A percentile compares a stretch with the other conserved stretches of the same genome.
Evolutionary conservation across 2,888 invertebrate species (phyloP).

Genomic region (Melolontha melolontha): DNA sequence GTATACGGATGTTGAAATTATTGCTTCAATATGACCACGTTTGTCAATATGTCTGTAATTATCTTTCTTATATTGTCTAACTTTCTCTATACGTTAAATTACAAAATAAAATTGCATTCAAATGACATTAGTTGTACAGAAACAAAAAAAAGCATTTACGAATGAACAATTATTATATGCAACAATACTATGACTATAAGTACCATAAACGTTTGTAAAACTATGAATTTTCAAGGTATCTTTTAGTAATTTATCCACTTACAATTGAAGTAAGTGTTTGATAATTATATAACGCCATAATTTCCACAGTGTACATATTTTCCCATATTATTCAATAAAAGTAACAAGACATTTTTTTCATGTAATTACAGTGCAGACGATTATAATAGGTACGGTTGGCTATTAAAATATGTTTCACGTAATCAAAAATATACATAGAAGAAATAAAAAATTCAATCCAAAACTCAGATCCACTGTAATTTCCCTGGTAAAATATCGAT

Average conservation of each 20-base stretch:
- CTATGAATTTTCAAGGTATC: neutral
- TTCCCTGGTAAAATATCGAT: constrained; percentile 1
- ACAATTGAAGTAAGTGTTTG: constrained; percentile 1
- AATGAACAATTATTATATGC: no score
- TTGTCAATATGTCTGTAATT: no score
- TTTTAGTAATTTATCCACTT: constrained; percentile 19
- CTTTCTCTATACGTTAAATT: no score
- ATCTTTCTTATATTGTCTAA: no score
- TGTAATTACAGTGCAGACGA: constrained; percentile 19
- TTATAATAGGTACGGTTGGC: neutral
- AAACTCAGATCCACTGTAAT: constrained; percentile 1
- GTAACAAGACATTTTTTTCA: neutral
- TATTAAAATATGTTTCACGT: constrained; percentile 30
- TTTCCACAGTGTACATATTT: constrained; percentile 1
- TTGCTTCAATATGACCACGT: no score
- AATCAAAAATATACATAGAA: neutral
- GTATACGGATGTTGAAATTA: no score
- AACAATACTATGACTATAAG: no score
- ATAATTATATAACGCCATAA: constrained; percentile 1
- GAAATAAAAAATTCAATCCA: neutral
- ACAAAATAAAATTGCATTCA: no score
- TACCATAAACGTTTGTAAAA: no score
- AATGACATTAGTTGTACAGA: no score
- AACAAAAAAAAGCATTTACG: no score
- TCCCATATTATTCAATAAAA: constrained; percentile 27